phyloP scores from a whole-genome alignment of 92 coral and sea anemone species.

The Bergia sp. region DNA sequence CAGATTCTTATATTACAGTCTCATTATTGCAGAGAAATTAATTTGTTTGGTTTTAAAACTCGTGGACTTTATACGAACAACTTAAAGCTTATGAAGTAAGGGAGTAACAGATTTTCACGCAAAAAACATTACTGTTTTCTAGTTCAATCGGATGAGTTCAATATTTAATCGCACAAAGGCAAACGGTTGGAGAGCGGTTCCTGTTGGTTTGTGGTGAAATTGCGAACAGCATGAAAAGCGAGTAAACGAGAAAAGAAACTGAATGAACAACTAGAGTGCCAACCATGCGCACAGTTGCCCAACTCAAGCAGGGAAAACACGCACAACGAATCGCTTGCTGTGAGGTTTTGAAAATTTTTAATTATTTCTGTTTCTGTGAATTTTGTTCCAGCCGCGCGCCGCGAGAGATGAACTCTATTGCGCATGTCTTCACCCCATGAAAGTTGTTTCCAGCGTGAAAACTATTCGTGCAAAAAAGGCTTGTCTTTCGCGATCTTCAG shows the following conservation, averaged over 20 bases:
- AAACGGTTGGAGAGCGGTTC: constrained; percentile 9
- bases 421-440: constrained; percentile 42
- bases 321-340: constrained; percentile 38
- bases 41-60: neutral
- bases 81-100: neutral
- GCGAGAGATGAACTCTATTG: constrained; percentile 22
- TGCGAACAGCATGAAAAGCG: neutral
- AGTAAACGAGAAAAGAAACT: neutral
- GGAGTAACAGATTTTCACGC: neutral
- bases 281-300: neutral
- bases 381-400: constrained; percentile 39
- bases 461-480: neutral
- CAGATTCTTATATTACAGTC: neutral
- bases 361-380: constrained; percentile 40
- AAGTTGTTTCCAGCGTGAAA: constrained; percentile 13
- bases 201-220: constrained; percentile 7
- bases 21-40: neutral
- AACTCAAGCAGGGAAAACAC: constrained; percentile 25
- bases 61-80: neutral
- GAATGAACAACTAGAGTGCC: constrained; percentile 16
- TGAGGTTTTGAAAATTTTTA: constrained; percentile 24
- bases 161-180: constrained; percentile 4
- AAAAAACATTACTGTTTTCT: neutral
- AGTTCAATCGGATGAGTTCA: constrained; percentile 21
- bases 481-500: neutral